Percentiles rank a stretch among this genome's conserved stretches.
Conservation (phyloP, 1,140 invertebrate species). For the Drosophila gunungcola region DNA sequence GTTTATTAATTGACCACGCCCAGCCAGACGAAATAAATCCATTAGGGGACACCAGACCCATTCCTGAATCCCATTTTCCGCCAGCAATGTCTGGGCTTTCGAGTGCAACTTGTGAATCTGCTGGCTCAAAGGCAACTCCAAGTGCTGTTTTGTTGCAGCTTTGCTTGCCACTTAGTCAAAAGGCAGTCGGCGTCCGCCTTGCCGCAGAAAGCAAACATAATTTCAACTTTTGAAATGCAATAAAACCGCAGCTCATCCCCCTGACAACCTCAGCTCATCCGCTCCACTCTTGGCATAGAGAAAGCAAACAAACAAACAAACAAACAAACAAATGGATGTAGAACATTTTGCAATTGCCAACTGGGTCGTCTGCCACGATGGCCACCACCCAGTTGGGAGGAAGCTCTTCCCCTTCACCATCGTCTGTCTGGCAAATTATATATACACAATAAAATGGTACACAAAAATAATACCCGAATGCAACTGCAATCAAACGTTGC, state of each 20-base stretch:
- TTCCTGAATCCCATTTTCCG: slow-evolving; percentile 2
- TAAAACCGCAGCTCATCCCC: slow-evolving; percentile 56
- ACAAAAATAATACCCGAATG: slow-evolving; percentile 20
- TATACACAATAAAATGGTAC: slow-evolving; percentile 24
- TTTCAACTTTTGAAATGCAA: slow-evolving; percentile 69
- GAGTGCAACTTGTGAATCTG: slow-evolving; percentile 15
- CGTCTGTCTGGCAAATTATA: slow-evolving; percentile 46
- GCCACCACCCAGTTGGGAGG: neutral
- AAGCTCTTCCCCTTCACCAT: neutral
- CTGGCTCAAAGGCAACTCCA: slow-evolving; percentile 42
- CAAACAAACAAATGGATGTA: slow-evolving; percentile 41
- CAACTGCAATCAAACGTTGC: slow-evolving; percentile 59
- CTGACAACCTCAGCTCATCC: slow-evolving; percentile 3
- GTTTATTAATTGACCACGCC: slow-evolving; percentile 56
- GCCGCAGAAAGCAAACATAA: slow-evolving; percentile 74
- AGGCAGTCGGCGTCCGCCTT: slow-evolving; percentile 45
- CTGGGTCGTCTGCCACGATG: slow-evolving; percentile 30
- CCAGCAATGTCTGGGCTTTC: slow-evolving; percentile 18
- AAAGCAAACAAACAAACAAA: slow-evolving; percentile 14
- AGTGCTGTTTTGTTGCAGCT: slow-evolving; percentile 43
- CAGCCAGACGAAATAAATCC: slow-evolving; percentile 27
- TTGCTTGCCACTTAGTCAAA: slow-evolving; percentile 60
- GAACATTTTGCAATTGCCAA: slow-evolving; percentile 54
- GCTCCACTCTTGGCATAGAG: slow-evolving; percentile 5
- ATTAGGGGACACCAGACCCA: slow-evolving; percentile 19